Percentiles rank a stretch among this genome's conserved stretches.
phyloP scores from a whole-genome alignment of 1,140 invertebrate genomes.

The Charaxes varanes region DNA sequence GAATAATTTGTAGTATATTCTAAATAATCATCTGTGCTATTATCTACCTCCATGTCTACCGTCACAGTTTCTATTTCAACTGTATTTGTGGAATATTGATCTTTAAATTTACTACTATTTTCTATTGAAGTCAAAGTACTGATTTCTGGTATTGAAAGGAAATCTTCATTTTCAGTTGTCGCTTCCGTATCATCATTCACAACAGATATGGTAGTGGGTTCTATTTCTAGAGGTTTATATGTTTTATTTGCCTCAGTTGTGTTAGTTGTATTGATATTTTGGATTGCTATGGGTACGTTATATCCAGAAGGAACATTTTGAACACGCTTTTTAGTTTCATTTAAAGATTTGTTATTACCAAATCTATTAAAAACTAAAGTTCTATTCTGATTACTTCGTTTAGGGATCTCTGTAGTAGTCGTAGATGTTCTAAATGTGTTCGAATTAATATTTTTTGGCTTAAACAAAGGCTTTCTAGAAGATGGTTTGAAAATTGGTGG shows the following conservation, averaged over 20 bases:
- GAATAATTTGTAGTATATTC: conserved; percentile 41
- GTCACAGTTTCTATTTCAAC: conserved; percentile 36
- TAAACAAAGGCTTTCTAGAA: conserved; percentile 47
- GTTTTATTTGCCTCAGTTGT: conserved; percentile 7
- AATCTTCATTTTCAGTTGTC: conserved; percentile 41
- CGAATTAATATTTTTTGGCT: conserved; percentile 52
- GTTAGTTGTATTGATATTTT: conserved; percentile 19
- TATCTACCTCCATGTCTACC: conserved; percentile 37
- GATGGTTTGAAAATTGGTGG: conserved; percentile 30
- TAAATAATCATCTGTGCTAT: conserved; percentile 54
- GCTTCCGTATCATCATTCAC: conserved; percentile 28
- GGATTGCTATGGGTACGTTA: conserved; percentile 26
- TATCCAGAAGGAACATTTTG: conserved; percentile 62
- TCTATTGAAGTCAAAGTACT: conserved; percentile 19
- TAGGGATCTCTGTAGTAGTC: conserved; percentile 55
- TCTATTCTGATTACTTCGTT: conserved; percentile 41
- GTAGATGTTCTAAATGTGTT: conserved; percentile 60
- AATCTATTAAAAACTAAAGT: conserved; percentile 45
- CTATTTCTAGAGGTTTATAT: conserved; percentile 1
- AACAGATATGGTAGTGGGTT: conserved; percentile 6
- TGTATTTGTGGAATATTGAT: conserved; percentile 24
- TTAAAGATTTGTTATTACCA: conserved; percentile 38
- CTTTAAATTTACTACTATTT: conserved; percentile 17
- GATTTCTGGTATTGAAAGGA: conserved; percentile 41
- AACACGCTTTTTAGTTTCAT: conserved; percentile 55